Percentiles rank a stretch among this genome's conserved stretches.
Conservation (phyloP, 2,888 invertebrate species). For the Drosophila nigricruria region DNA sequence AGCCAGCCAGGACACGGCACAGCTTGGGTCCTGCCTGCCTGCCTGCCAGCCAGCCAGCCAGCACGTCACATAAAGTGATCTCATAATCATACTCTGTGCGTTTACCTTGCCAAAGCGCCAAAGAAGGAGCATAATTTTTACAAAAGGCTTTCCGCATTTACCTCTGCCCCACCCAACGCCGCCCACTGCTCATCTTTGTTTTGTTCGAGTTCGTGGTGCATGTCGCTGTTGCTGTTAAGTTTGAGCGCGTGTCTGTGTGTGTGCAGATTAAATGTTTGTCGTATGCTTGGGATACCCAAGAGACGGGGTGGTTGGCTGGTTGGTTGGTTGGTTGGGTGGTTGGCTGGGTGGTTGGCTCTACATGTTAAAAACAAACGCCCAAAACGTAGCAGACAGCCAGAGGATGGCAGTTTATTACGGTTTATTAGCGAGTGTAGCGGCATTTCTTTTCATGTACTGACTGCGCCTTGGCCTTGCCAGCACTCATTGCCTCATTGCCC, state of each 20-base stretch:
- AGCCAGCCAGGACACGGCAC: slow-evolving; percentile 22
- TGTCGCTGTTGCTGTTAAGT: slow-evolving; percentile 55
- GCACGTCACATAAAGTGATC: slow-evolving; percentile 81
- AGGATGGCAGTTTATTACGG: slow-evolving; percentile 76
- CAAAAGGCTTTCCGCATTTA: slow-evolving; percentile 46
- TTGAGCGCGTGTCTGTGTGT: slow-evolving; percentile 67
- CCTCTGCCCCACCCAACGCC: not conserved
- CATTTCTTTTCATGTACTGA: slow-evolving; percentile 60
- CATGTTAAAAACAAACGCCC: slow-evolving; percentile 41
- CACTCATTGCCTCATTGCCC: not conserved
- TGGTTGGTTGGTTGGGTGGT: not conserved
- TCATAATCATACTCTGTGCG: slow-evolving; percentile 80
- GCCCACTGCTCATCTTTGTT: not conserved
- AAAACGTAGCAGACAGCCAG: slow-evolving; percentile 48
- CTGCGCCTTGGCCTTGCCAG: slow-evolving; percentile 50
- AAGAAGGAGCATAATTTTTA: slow-evolving; percentile 75
- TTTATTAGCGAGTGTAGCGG: slow-evolving; percentile 67
- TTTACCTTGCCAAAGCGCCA: slow-evolving; percentile 63
- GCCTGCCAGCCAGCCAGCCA: slow-evolving; percentile 55
- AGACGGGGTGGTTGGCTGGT: not conserved
- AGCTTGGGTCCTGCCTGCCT: slow-evolving; percentile 49
- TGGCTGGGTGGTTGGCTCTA: slow-evolving; percentile 16
- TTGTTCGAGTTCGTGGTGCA: slow-evolving; percentile 33
- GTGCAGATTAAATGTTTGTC: slow-evolving; percentile 79
- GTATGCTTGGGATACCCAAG: slow-evolving; percentile 42